Conservation (phyloP, 2,797 vertebrate genomes). For the Tolypeutes matacus region DNA sequence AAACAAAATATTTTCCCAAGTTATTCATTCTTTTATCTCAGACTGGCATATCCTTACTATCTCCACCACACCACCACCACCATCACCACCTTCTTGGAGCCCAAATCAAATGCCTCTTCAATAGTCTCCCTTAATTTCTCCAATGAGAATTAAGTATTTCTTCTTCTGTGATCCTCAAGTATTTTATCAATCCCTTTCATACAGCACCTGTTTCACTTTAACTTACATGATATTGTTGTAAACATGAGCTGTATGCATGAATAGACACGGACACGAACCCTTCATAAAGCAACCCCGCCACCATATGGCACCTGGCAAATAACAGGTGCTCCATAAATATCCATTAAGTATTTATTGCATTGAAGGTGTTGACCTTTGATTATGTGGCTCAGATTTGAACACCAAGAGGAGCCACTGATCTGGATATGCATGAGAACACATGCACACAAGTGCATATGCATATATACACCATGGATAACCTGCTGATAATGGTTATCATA, state of each 20-base stretch:
- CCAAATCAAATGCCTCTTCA: not conserved
- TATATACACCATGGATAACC: not conserved
- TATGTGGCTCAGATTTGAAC: not conserved
- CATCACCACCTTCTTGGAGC: not conserved
- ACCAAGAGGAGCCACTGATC: not conserved
- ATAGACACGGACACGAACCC: not conserved
- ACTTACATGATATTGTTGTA: not conserved
- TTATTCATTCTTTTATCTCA: not conserved
- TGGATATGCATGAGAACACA: not conserved
- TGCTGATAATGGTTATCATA: not conserved
- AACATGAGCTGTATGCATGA: not conserved
- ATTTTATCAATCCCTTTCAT: not conserved
- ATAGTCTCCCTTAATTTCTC: not conserved
- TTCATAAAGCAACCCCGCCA: not conserved
- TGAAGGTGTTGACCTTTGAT: not conserved
- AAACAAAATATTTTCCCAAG: not conserved
- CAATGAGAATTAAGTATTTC: not conserved
- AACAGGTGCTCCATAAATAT: not conserved
- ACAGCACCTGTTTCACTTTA: not conserved
- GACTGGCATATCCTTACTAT: not conserved
- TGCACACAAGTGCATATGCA: not conserved
- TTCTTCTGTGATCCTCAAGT: not conserved
- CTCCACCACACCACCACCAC: not conserved
- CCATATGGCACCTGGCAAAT: not conserved
- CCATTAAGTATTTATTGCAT: not conserved